phyloP scores from a whole-genome alignment of 2,888 invertebrate genomes.

The Punctoribates punctum region DNA sequence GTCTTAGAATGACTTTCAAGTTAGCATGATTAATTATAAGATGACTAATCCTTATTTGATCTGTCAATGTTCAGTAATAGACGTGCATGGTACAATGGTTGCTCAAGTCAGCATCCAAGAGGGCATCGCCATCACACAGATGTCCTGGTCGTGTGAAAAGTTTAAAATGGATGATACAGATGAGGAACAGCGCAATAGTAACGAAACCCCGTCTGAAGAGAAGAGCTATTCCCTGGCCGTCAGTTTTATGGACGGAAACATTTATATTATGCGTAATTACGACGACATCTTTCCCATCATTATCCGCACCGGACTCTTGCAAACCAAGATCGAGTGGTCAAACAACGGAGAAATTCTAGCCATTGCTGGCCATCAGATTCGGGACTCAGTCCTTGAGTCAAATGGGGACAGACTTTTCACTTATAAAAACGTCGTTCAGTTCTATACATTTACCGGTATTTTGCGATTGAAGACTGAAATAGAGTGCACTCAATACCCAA shows the following conservation, averaged over 20 bases:
- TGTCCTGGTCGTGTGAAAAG: constrained; percentile 97
- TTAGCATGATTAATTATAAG: too few relatives aligned
- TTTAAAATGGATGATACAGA: constrained; percentile 87
- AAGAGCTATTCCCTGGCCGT: constrained; percentile 69
- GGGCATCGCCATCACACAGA: constrained; percentile 77
- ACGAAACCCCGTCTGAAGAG: not conserved
- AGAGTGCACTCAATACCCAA: constrained; percentile 63
- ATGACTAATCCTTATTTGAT: constrained; percentile 50
- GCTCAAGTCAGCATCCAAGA: constrained; percentile 78
- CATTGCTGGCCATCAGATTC: constrained; percentile 66
- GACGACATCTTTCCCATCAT: constrained; percentile 89
- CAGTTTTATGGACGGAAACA: constrained; percentile 80
- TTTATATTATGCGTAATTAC: constrained; percentile 81
- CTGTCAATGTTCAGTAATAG: constrained; percentile 78
- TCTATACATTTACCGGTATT: constrained; percentile 80
- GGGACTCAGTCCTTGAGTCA: not conserved
- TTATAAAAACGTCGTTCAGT: constrained; percentile 61
- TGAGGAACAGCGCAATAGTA: constrained; percentile 45
- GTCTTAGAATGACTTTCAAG: too few relatives aligned
- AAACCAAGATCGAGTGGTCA: constrained; percentile 83
- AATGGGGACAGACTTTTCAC: constrained; percentile 5
- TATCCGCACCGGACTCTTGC: constrained; percentile 66
- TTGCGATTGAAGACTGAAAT: constrained; percentile 61
- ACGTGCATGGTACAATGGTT: constrained; percentile 89
- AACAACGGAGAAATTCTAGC: constrained; percentile 87